Conservation (phyloP, 1,140 invertebrate species). For the Danaus melanippus region DNA sequence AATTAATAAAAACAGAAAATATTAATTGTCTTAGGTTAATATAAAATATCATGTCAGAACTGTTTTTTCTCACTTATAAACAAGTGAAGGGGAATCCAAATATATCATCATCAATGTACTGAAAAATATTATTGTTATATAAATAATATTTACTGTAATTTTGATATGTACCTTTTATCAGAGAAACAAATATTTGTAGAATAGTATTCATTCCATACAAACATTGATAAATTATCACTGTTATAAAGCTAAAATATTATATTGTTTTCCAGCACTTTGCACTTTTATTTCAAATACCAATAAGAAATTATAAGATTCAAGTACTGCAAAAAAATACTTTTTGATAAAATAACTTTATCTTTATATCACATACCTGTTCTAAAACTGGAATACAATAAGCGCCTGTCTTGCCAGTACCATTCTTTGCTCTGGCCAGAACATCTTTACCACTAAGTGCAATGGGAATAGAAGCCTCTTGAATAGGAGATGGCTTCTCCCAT, state of each 20-base stretch:
- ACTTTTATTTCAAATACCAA: too few species aligned
- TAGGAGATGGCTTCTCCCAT: slow-evolving; percentile 99
- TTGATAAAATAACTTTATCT: too few species aligned
- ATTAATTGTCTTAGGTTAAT: background rate
- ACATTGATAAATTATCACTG: too few species aligned
- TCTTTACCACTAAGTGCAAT: slow-evolving; percentile 98
- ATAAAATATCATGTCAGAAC: slow-evolving; percentile 30
- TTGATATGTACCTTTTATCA: too few species aligned
- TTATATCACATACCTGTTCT: slow-evolving; percentile 76
- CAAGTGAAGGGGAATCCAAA: slow-evolving; percentile 71
- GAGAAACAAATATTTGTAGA: too few species aligned
- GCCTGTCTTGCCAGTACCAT: slow-evolving; percentile 99
- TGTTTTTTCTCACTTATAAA: slow-evolving; percentile 58
- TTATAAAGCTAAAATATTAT: too few species aligned
- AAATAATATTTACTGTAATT: too few species aligned
- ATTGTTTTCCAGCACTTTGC: too few species aligned
- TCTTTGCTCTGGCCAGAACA: slow-evolving; percentile 98
- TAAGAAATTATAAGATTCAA: too few species aligned
- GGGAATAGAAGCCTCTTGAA: slow-evolving; percentile 99
- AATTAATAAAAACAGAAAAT: background rate
- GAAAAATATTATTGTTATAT: too few species aligned
- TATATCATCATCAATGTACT: slow-evolving; percentile 47
- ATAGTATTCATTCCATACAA: too few species aligned
- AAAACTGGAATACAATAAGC: slow-evolving; percentile 99
- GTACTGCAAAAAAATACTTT: too few species aligned